Evolutionary conservation across 2,888 invertebrate genomes (phyloP).

Genomic region (Melipona beecheii): DNA sequence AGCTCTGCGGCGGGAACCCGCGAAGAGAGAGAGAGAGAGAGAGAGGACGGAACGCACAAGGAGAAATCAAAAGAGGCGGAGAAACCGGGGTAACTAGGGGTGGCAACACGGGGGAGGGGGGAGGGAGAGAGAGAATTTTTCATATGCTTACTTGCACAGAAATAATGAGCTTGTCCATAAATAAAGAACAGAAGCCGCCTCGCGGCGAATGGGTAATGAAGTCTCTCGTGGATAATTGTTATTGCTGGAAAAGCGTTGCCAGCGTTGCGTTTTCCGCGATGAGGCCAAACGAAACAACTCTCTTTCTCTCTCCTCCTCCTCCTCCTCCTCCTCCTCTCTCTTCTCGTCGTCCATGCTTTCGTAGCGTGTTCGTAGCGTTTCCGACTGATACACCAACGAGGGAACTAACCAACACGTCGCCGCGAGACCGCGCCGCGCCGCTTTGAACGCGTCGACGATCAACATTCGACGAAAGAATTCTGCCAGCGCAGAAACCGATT

Average conservation of each 20-base stretch:
- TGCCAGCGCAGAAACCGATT: not conserved
- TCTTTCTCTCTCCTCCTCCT: not conserved
- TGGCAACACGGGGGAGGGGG: slow-evolving; percentile 33
- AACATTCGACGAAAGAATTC: slow-evolving; percentile 11
- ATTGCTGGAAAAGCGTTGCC: slow-evolving; percentile 77
- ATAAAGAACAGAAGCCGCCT: slow-evolving; percentile 81
- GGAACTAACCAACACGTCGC: slow-evolving; percentile 17
- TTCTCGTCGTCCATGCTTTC: not conserved
- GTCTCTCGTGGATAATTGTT: slow-evolving; percentile 83
- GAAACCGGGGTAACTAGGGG: slow-evolving; percentile 20
- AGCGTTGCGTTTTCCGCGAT: slow-evolving; percentile 70
- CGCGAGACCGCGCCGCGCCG: no score
- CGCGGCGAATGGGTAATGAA: slow-evolving; percentile 82
- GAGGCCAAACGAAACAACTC: slow-evolving; percentile 56
- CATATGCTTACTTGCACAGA: slow-evolving; percentile 83
- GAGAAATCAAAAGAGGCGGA: slow-evolving; percentile 36
- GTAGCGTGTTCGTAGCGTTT: not conserved
- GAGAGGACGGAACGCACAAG: slow-evolving; percentile 38
- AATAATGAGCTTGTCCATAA: slow-evolving; percentile 84
- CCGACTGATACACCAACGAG: not conserved
- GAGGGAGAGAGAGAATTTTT: slow-evolving; percentile 77
- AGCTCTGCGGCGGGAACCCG: slow-evolving; percentile 10
- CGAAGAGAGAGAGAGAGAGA: slow-evolving; percentile 12
- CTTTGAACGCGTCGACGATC: slow-evolving; percentile 7
- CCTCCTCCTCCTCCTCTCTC: not conserved